Evolutionary conservation across 2,113 vertebrate genomes (phyloP), one percentile per base, ranked within the genome.

Genomic region (Tetrax tetrax): DNA sequence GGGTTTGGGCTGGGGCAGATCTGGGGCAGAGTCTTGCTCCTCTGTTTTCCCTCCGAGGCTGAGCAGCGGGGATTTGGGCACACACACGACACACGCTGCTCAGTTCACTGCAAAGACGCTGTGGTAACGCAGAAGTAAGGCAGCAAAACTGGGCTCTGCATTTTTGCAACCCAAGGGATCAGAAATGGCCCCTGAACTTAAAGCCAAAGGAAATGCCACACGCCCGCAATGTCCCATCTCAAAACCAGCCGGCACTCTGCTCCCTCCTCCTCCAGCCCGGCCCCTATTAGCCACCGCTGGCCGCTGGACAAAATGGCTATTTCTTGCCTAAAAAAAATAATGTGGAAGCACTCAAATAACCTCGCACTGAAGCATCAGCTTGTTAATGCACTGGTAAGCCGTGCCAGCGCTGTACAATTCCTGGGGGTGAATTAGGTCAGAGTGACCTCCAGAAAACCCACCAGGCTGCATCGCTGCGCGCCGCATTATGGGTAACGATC

Each of bases 361-460:
- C 97, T 88, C 61, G 10, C 9, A 35, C 82, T 37, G 89, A 96
- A 95, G 97, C 96, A 94, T 94, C 93, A 89, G 95, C 96, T 94
- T 78, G 83, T 91, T 97, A 97, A 96, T 97, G 95, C 88, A 83
- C 64, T 95, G 94, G 87, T 78, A 95, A 96, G 85, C 19, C 93
- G 22, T 87, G 96, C 96, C 96, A 97, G 83, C n/a, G 1, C 91
- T 83, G 87, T 86, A 92, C 95, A 96, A 93, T 96, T 97, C 96
- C 97, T 96, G 91, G 80, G 97, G 96, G 93, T 95, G 96, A 97
- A 97, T 96, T 97, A 97, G 97, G 97, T 97, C 97, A 96, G 80
- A 47, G 85, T 91, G 94, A 97, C 96, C 97, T 97, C 97, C 92
- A 95, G 80, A 95, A 81, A 80, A 83, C 37, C 74, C 91, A 96